A percentile compares a stretch with the other conserved stretches of the same genome.
Evolutionary conservation across 2,888 invertebrate genomes (phyloP).

Genomic region (Timema cristinae): DNA sequence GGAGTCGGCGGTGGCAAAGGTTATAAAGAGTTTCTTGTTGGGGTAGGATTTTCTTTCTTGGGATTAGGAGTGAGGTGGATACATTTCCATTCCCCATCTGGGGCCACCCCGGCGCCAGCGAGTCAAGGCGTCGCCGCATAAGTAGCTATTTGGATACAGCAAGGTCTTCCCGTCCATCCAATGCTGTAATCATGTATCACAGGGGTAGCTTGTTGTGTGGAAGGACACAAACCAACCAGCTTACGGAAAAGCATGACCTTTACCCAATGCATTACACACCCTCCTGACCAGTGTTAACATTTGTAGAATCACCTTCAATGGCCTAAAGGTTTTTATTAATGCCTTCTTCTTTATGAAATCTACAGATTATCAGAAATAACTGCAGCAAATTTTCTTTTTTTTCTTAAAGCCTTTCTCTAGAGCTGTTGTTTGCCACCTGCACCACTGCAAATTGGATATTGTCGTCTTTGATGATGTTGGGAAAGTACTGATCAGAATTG

Average conservation of each 20-base stretch:
- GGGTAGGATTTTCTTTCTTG: no score
- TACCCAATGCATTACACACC: not conserved
- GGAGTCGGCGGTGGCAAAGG: no score
- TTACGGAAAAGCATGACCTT: not conserved
- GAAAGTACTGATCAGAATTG: slow-evolving; percentile 14
- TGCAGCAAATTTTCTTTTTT: slow-evolving; percentile 10
- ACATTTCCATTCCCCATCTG: no score
- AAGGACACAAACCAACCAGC: slow-evolving; percentile 7
- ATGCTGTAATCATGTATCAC: no score
- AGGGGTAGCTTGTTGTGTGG: not conserved
- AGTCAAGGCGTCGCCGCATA: no score
- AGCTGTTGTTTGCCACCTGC: not conserved
- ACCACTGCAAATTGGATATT: not conserved
- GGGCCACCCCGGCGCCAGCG: no score
- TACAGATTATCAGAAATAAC: slow-evolving; percentile 14
- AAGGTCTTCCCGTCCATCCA: no score
- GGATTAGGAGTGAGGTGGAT: no score
- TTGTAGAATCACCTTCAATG: slow-evolving; percentile 9
- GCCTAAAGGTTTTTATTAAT: slow-evolving; percentile 17
- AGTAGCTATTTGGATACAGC: no score
- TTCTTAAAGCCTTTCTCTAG: not conserved
- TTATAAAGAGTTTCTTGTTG: no score
- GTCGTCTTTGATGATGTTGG: slow-evolving; percentile 14
- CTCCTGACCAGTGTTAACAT: not conserved
- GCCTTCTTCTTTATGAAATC: slow-evolving; percentile 16